Percentiles rank a stretch among this genome's conserved stretches.
phyloP scores from a whole-genome alignment of 2,797 vertebrate genomes.

The Poeciliopsis presidionis region DNA sequence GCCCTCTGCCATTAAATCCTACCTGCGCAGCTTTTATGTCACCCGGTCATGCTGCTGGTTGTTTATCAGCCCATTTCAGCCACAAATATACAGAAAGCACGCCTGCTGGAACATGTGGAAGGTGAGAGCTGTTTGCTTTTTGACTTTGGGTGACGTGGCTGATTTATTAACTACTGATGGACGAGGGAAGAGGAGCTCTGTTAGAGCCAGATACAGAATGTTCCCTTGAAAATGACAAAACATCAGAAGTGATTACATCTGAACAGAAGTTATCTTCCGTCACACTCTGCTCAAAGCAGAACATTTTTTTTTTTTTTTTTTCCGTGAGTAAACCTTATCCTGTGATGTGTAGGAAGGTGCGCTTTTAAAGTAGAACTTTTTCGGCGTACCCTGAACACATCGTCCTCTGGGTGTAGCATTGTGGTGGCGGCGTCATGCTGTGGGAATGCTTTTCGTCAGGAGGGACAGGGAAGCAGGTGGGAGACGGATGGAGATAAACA shows the following conservation, averaged over 20 bases:
- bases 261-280: not conserved
- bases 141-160: slow-evolving; percentile 34
- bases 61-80: slow-evolving; percentile 38
- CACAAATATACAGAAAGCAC: slow-evolving; percentile 37
- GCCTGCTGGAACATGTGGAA: slow-evolving; percentile 32
- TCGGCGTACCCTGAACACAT: not conserved
- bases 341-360: not conserved
- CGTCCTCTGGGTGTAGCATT: not conserved
- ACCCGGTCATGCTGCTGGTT: slow-evolving; percentile 8
- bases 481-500: not conserved
- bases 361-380: not conserved
- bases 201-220: slow-evolving; percentile 24
- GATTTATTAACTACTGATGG: slow-evolving; percentile 57
- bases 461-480: not conserved
- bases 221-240: slow-evolving; percentile 18
- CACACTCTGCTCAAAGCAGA: not conserved
- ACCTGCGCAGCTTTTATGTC: slow-evolving; percentile 34
- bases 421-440: not conserved
- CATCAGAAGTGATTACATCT: not conserved
- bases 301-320: not conserved
- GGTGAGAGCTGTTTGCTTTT: slow-evolving; percentile 32
- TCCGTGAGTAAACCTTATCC: not conserved
- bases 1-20: slow-evolving; percentile 35
- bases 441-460: not conserved
- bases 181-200: slow-evolving; percentile 31